Base-by-base conservation (phyloP, 2,113 vertebrate genomes). In the Cinclus mexicanus region DNA sequence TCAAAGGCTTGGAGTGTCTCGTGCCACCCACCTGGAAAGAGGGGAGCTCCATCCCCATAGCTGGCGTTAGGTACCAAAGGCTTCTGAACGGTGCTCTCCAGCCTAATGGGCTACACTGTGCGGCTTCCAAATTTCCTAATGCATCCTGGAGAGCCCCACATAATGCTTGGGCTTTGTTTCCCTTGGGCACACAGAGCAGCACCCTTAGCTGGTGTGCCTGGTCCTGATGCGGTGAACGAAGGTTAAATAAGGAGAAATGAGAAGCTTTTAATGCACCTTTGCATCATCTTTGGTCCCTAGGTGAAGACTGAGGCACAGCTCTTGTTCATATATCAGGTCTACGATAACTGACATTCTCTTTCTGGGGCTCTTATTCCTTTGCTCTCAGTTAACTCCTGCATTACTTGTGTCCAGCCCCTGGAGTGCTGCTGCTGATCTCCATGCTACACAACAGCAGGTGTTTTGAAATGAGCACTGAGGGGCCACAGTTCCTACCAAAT, bases 51-150 rank as follows among this genome's bases (percentile, higher is more conserved):
- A n/a, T 56, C 46, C 25, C 22, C 22, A 3, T 11, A 68, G 42
- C 4, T 42, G 18, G 9, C 12, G 31, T 4, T 31, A 23, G 11
- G 11, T 77, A 39, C 33, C 55, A 59, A 57, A 67, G 67, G 14
- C 41, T 31, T 71, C 29, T 37, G 22, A 16, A 20, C 8, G 20
- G 11, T 70, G 50, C 21, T 93, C 14, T 72, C 10, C 60, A 81
- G 6, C 29, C 9, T 42, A 8, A 23, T 31, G 12, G 44, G 8
- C 3, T 35, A 26, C 5, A 15, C 39, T 39, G 2, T 0, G 0
- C 46, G 69, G 22, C 19, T 46, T 60, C 26, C 37, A 21, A 13
- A 49, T 53, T 76, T 89, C 46, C 37, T 79, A 19, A 12, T 56
- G 6, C 13, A 16, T 71, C 22, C 19, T 0, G 0, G 20, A 28